Evolutionary conservation across 2,113 vertebrate genomes (phyloP), one percentile per base, ranked within the genome.

Genomic region (Misgurnus anguillicaudatus): DNA sequence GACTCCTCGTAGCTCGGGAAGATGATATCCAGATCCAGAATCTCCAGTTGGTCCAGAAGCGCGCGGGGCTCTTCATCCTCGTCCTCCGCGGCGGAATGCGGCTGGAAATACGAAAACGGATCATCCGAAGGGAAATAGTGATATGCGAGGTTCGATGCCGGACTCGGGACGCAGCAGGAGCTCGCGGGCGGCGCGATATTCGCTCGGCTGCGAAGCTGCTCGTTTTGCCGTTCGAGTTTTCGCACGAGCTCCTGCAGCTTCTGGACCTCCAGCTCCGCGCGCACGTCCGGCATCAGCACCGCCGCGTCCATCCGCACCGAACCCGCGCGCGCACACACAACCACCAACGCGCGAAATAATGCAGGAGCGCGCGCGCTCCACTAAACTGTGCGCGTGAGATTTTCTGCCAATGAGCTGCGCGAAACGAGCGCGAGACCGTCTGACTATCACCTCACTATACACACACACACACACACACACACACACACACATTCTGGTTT

Each of bases 201-300:
- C 0, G 78, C 9, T 82, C 93, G 90, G 81, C 88, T 95, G 75
- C 95, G 89, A 63, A 96, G 91, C 92, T 95, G 94, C 88, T 95
- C 93, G 85, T 96, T 96, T 85, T 97, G 95, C 84, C 90, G 90
- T 90, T 97, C 95, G 88, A 97, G 92, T 75, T 93, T 96, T 57
- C 94, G 89, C 58, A 98, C 95, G 82, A 98, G 94, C 89, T 96
- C 93, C 91, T 96, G 95, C 86, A 97, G 94, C 91, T 96, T 98
- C 91, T 93, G 94, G 90, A 97, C 94, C 92, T 97, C 94, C 90
- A 95, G 88, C 91, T 97, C 95, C 0, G 94, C 93, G 87, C 92
- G 90, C 80, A 91, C 85, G 82, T 94, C 88, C 78, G 82, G 80
- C 48, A 82, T 87, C 82, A 87, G 82, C 58, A 92, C 86, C 0